Evolutionary conservation across 2,113 vertebrate genomes (phyloP), one percentile per base, ranked within the genome.

Genomic region (Polypterus senegalus): DNA sequence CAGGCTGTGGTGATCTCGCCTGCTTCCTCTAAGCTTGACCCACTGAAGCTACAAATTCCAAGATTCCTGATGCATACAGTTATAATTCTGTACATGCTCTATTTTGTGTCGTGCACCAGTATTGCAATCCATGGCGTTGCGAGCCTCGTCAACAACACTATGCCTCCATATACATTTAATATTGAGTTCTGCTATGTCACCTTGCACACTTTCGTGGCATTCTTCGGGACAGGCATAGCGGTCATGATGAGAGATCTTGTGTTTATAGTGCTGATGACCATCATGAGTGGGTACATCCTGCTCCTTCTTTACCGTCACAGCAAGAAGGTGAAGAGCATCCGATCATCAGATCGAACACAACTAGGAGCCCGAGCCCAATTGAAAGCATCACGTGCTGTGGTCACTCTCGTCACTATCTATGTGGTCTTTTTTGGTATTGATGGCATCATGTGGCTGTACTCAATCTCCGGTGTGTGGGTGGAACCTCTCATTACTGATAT

Each of bases 151-250:
- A 68, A 68, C 57, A 53, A 45, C 2, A 65, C 63, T 53, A 49
- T 46, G 2, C 61, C 62, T 47, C 58, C 62, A 11, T 65, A 57
- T 9, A 60, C 60, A n/a, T n/a, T 68, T 48, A 63, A 61, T 47
- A 52, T 68, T 49, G 48, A 61, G 48, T 68, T 58, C 46, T 68
- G 66, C 27, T 49, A 64, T 46, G 60, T 68, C n/a, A 63, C 53
- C 9, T 68, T 68, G 7, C 52, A 53, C 4, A 61, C 56, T 8
- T 63, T 54, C 48, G 47, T 47, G 3, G 46, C 56, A 5, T 64
- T 64, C 48, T 55, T 65, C 5, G 54, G 61, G 4, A 68, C 57
- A 58, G 66, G 66, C 1, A 46, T 59, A 45, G 57, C 58, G 47
- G 47, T 60, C 49, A 58, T 9, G 43, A 43, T n/a, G 27, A 62